Percentiles rank a stretch among this genome's conserved stretches.
Conservation (phyloP, 2,797 vertebrate genomes). For the Pantherophis vulpinus region DNA sequence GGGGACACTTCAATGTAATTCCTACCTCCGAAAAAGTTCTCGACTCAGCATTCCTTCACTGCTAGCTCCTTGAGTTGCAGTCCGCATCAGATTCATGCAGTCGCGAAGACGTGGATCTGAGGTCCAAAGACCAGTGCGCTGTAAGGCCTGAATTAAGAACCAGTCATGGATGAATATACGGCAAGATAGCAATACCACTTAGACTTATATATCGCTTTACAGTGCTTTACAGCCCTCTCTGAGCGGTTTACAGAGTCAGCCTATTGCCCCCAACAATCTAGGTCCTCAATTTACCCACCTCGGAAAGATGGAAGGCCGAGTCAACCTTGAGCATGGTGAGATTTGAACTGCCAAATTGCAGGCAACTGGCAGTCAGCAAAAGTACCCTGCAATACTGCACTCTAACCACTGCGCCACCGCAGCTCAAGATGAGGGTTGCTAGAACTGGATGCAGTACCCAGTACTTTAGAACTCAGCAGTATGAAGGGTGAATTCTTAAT, state of each 20-base stretch:
- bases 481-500: background rate
- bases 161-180: background rate
- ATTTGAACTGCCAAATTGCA: no score
- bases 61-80: conserved; percentile 70
- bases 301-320: no score
- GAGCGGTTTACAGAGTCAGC: no score
- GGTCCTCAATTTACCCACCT: no score
- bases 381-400: no score
- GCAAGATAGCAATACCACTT: background rate
- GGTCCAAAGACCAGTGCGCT: conserved; percentile 80
- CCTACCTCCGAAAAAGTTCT: conserved; percentile 84
- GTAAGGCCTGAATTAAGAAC: conserved; percentile 72
- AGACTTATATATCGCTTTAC: no score
- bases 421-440: background rate
- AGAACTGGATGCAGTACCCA: background rate
- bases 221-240: no score
- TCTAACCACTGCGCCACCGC: no score
- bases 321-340: no score
- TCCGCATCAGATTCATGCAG: conserved; percentile 77
- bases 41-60: conserved; percentile 81
- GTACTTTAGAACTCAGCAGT: background rate
- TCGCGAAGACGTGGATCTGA: conserved; percentile 84
- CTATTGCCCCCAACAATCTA: no score
- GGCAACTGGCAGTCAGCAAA: no score
- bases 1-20: background rate